Evolutionary conservation across 2,113 vertebrate species (phyloP), one percentile per base, ranked within the genome.

Genomic region (Phaethornis superciliosus): DNA sequence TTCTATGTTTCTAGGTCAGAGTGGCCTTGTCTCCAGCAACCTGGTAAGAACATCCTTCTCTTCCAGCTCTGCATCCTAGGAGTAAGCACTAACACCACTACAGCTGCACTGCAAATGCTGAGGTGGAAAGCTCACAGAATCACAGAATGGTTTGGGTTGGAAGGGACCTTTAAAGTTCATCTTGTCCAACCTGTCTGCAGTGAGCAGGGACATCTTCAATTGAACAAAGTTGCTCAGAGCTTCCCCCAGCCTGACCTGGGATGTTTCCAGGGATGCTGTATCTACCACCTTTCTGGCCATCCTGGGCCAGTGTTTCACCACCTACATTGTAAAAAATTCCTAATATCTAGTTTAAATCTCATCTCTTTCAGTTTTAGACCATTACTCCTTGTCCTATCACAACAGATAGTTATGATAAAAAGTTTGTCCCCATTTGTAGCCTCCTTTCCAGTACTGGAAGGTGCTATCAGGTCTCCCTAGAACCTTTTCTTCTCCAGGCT

Each of bases 381-480:
- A 12, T 35, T 13, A 3, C 5, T 2, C 21, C 10, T 62, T 40
- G 75, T 55, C 22, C 12, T 78, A 4, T 44, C 46, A 20, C 18
- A 20, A 20, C 46, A 47, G 46, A 20, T 18, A n/a, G n/a, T n/a
- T 1, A 12, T 46, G 0, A 1, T 44, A 44, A 62, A 51, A 49
- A 35, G 24, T 13, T 10, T 5, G 0, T 15, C 16, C 5, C 15
- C 28, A n/a, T 33, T 23, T 24, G 4, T 15, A 10, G 10, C 22
- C 26, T 10, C 19, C 9, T 26, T 55, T 47, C 26, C 26, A 6
- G 20, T 6, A 19, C 5, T 35, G 51, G 7, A 13, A 46, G 49
- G 12, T 5, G 1, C 18, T 3, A 1, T 6, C 26, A 78, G 56
- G 6, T 55, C 9, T 71, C 19, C 4, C 15, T 0, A 0, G 7